Base-by-base conservation (phyloP, 2,797 vertebrate species). In the Clamator glandarius region DNA sequence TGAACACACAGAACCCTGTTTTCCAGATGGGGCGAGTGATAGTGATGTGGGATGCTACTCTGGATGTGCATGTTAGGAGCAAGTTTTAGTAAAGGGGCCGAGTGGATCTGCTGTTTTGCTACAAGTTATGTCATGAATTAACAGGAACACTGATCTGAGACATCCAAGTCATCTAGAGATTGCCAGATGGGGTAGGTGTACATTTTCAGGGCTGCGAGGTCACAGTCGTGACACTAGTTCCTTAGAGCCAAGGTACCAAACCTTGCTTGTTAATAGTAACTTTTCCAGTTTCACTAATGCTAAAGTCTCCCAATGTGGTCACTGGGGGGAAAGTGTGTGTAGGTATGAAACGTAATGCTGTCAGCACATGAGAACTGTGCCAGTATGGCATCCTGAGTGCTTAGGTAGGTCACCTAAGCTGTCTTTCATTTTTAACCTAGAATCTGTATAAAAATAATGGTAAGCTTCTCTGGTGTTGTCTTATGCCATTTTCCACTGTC, bases 11-110 rank as follows among this genome's bases (percentile, higher is more conserved):
- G 36, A 52, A 54, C 33, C 46, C 92, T 54, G 75, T 76, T 78
- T 90, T 93, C 31, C 26, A 20, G 92, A 75, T 70, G 84, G 73
- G 91, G 73, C 89, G 84, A 91, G 93, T 84, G 91, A 90, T 88
- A 92, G 94, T 62, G 70, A 62, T 91, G 90, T 20, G 39, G 80
- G 78, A 73, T 11, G 83, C 82, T 87, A 21, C 70, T 39, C 20
- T 12, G 41, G 88, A 41, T 73, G 80, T 85, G 77, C 75, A 23
- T n/a, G 29, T 79, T 74, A 77, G 64, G 93, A 92, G 81, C 86
- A 55, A 23, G 48, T 80, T 75, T 42, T 76, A 89, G 85, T 61
- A 74, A 78, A 74, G 86, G 72, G 46, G 62, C 28, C 26, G 75
- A 89, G 64, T 13, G 3, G 57, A 39, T 57, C 55, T 84, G 83